phyloP scores from a whole-genome alignment of 2,888 invertebrate genomes.

The Ptychoptera albimana region DNA sequence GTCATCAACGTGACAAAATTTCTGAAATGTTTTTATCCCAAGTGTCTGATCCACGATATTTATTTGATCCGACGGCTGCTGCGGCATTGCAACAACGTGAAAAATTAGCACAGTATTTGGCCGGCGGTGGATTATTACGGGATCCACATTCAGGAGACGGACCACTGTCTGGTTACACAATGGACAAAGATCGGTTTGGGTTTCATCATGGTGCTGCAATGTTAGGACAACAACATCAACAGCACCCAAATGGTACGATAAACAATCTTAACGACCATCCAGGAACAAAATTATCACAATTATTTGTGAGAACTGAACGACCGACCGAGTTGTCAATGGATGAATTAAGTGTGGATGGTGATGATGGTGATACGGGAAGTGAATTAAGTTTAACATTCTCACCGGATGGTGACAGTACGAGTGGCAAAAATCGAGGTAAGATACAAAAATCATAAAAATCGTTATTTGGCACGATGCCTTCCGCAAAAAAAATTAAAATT shows the following conservation, averaged over 20 bases:
- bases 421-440: slow-evolving; percentile 27
- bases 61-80: slow-evolving; percentile 9
- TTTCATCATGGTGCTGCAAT: too few relatives aligned
- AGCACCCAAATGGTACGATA: too few relatives aligned
- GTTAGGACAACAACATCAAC: too few relatives aligned
- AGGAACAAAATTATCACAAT: too few relatives aligned
- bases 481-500: too few relatives aligned
- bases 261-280: too few relatives aligned
- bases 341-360: neutral
- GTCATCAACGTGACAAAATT: neutral
- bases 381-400: slow-evolving; percentile 31
- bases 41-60: slow-evolving; percentile 14
- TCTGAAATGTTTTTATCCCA: slow-evolving; percentile 5
- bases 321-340: too few relatives aligned
- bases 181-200: too few relatives aligned
- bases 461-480: too few relatives aligned
- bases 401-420: slow-evolving; percentile 16
- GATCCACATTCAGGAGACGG: slow-evolving; percentile 12
- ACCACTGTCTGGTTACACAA: too few relatives aligned
- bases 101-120: slow-evolving; percentile 9
- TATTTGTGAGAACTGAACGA: too few relatives aligned
- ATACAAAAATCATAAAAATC: too few relatives aligned
- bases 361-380: slow-evolving; percentile 13
- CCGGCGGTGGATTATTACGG: slow-evolving; percentile 2
- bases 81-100: slow-evolving; percentile 7